A percentile compares a stretch with the other conserved stretches of the same genome.
Conservation (phyloP, 2,888 invertebrate genomes). For the Anorthoa munda region DNA sequence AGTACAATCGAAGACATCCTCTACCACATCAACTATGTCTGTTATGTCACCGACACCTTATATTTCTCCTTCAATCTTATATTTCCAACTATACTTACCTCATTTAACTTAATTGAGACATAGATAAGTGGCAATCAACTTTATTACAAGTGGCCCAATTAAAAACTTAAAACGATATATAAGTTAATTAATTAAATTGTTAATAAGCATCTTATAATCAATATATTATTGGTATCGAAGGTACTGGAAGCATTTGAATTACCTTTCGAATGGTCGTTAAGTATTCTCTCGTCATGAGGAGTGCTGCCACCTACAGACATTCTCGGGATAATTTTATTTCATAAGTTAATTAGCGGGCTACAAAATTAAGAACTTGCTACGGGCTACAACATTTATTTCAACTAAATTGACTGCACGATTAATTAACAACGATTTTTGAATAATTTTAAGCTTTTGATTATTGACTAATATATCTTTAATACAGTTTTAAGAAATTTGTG, state of each 20-base stretch:
- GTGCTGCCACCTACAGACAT: constrained; percentile 46
- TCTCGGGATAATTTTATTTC: constrained; percentile 48
- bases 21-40: constrained; percentile 44
- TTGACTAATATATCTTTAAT: too few relatives aligned
- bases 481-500: too few relatives aligned
- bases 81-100: constrained; percentile 64
- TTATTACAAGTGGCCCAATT: constrained; percentile 72
- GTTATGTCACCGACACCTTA: constrained; percentile 66
- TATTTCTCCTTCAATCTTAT: constrained; percentile 70
- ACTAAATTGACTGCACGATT: constrained; percentile 1
- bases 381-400: constrained; percentile 6
- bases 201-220: constrained; percentile 68
- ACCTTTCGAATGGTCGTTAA: constrained; percentile 45
- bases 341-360: constrained; percentile 40
- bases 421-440: constrained; percentile 14
- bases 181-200: constrained; percentile 71
- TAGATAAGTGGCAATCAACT: constrained; percentile 74
- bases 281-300: constrained; percentile 43
- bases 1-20: constrained; percentile 60
- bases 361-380: constrained; percentile 11
- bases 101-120: constrained; percentile 73
- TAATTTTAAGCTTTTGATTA: constrained; percentile 8
- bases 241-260: constrained; percentile 47
- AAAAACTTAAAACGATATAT: constrained; percentile 66
- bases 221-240: constrained; percentile 58